Percentiles rank a stretch among this genome's conserved stretches.
These are phyloP conservation scores for Lagenorhynchus albirostris DNA, from an alignment of 2,113 vertebrate genomes.

Conservation along the genomic window DNA sequence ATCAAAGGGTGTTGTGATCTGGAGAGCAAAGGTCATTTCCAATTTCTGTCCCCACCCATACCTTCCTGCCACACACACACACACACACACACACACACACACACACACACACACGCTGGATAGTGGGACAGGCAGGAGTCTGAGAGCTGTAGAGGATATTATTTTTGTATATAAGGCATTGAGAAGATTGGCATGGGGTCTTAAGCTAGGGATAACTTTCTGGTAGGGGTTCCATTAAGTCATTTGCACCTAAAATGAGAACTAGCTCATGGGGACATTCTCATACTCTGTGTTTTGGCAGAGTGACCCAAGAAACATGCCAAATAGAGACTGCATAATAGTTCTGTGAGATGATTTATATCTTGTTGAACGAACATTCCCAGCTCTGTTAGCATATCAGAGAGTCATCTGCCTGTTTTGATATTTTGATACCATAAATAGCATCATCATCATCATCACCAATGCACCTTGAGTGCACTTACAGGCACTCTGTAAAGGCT, in stretches of 20 bases:
- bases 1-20: neutral
- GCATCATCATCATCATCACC: neutral
- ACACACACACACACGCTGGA: too few relatives aligned
- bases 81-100: too few relatives aligned
- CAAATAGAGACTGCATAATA: neutral
- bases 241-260: neutral
- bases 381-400: neutral
- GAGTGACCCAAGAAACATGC: neutral
- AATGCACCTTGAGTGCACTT: neutral
- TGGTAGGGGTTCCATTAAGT: neutral
- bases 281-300: neutral
- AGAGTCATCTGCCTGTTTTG: neutral
- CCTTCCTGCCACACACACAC: neutral
- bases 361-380: slow-evolving; percentile 50
- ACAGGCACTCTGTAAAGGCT: slow-evolving; percentile 47
- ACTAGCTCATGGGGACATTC: neutral
- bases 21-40: neutral
- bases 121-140: neutral
- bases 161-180: neutral
- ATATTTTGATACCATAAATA: neutral
- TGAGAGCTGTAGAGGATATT: neutral
- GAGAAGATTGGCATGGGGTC: neutral
- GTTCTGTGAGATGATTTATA: neutral
- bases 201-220: neutral
- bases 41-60: neutral